Evolutionary conservation across 2,888 invertebrate genomes (phyloP).

Genomic region (Portevinia maculata): DNA sequence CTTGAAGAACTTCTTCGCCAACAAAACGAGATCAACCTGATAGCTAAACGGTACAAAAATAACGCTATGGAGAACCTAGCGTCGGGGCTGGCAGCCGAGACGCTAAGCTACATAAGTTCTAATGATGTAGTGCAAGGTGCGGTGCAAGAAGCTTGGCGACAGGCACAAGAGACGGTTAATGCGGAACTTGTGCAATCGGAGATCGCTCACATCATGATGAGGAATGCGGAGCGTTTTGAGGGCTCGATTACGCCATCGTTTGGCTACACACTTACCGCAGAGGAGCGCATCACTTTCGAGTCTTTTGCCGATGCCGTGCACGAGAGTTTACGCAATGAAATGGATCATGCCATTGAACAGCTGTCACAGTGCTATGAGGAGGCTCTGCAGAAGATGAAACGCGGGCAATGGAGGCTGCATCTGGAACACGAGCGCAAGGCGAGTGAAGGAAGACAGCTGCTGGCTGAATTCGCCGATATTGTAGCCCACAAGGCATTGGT

Average conservation of each 20-base stretch:
- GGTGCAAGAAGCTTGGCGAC: slow-evolving; percentile 89
- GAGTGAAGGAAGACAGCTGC: slow-evolving; percentile 83
- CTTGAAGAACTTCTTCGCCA: slow-evolving; percentile 83
- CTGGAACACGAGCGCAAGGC: slow-evolving; percentile 83
- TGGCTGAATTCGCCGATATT: slow-evolving; percentile 88
- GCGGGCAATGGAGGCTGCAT: slow-evolving; percentile 82
- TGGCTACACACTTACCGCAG: slow-evolving; percentile 86
- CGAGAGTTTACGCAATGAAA: slow-evolving; percentile 87
- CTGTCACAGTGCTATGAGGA: slow-evolving; percentile 88
- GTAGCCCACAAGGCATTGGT: slow-evolving; percentile 90
- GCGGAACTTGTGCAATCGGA: slow-evolving; percentile 90
- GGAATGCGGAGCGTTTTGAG: slow-evolving; percentile 89
- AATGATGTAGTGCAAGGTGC: slow-evolving; percentile 86
- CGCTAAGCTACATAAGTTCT: slow-evolving; percentile 85
- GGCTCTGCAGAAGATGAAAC: slow-evolving; percentile 85
- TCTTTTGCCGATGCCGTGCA: slow-evolving; percentile 90
- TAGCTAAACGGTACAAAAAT: slow-evolving; percentile 87
- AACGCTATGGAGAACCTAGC: slow-evolving; percentile 88
- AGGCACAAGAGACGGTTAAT: slow-evolving; percentile 89
- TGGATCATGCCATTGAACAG: slow-evolving; percentile 88
- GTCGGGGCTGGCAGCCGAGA: slow-evolving; percentile 88
- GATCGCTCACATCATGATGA: slow-evolving; percentile 88
- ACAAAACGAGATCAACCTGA: slow-evolving; percentile 86
- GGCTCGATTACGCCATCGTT: slow-evolving; percentile 84
- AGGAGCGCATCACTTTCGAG: slow-evolving; percentile 88